phyloP scores from a whole-genome alignment of 2,113 vertebrate genomes.

The Vicugna pacos region DNA sequence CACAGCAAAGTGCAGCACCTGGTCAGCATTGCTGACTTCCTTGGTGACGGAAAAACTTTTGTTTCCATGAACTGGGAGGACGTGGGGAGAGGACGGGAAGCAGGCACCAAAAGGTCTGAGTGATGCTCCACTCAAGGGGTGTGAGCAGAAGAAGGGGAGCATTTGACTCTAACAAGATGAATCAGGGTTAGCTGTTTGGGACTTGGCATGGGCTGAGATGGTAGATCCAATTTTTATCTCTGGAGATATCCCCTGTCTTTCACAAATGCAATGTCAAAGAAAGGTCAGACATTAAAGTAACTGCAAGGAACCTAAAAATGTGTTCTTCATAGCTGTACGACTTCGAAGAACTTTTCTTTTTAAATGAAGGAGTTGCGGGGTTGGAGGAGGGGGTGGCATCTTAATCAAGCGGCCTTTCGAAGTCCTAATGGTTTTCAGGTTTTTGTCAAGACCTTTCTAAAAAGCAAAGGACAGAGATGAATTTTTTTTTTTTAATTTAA shows the following conservation, averaged over 20 bases:
- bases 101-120: constrained; percentile 1
- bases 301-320: constrained; percentile 72
- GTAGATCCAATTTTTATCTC: constrained; percentile 74
- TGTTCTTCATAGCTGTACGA: constrained; percentile 48
- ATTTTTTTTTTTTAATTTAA: constrained; percentile 10
- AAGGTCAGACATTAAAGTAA: constrained; percentile 80
- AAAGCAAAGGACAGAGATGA: constrained; percentile 57
- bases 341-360: constrained; percentile 75
- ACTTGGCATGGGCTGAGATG: constrained; percentile 70
- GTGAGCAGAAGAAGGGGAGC: constrained; percentile 54
- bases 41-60: neutral
- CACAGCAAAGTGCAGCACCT: accelerated
- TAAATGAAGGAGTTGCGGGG: neutral
- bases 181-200: constrained; percentile 66
- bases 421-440: constrained; percentile 68
- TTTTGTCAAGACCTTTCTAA: constrained; percentile 66
- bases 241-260: constrained; percentile 68
- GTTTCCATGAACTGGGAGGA: neutral
- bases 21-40: neutral
- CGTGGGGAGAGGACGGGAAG: neutral
- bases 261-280: constrained; percentile 57
- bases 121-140: neutral
- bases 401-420: constrained; percentile 72
- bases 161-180: constrained; percentile 75
- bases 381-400: neutral